phyloP scores from a whole-genome alignment of 2,113 vertebrate genomes.

The Saguinus midas region DNA sequence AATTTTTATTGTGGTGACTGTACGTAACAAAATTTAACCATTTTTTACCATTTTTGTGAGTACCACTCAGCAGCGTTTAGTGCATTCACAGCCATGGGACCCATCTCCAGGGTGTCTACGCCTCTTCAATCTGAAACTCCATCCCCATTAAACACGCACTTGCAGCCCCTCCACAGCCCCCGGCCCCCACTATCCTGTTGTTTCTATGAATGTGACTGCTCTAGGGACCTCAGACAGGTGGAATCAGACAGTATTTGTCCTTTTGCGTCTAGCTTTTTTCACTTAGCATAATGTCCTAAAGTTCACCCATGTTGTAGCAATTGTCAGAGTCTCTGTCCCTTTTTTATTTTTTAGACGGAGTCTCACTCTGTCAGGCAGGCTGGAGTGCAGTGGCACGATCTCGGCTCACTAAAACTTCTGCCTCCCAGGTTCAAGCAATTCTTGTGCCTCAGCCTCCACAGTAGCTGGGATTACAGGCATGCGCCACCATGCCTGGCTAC shows the following conservation, averaged over 20 bases:
- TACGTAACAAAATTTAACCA: background rate
- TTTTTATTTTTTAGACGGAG: too few relatives aligned
- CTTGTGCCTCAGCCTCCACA: too few relatives aligned
- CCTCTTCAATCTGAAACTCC: too few relatives aligned
- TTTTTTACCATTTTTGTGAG: rapidly evolving
- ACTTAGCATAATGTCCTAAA: background rate
- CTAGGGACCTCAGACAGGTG: background rate
- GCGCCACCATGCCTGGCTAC: too few relatives aligned
- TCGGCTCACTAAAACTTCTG: too few relatives aligned
- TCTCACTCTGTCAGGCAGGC: too few relatives aligned
- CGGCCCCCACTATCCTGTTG: background rate
- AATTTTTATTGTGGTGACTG: background rate
- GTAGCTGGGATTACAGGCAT: too few relatives aligned
- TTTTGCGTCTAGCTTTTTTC: background rate
- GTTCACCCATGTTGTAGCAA: rapidly evolving
- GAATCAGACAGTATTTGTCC: too few relatives aligned
- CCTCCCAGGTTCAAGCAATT: too few relatives aligned
- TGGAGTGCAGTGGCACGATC: too few relatives aligned
- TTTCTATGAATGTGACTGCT: too few relatives aligned
- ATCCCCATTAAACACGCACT: background rate
- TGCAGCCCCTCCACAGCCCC: too few relatives aligned
- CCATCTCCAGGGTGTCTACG: background rate
- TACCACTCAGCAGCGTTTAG: rapidly evolving
- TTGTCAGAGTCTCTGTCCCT: background rate
- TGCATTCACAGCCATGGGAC: rapidly evolving